Evolutionary conservation across 2,797 vertebrate genomes (phyloP).

Genomic region (Labroides dimidiatus): DNA sequence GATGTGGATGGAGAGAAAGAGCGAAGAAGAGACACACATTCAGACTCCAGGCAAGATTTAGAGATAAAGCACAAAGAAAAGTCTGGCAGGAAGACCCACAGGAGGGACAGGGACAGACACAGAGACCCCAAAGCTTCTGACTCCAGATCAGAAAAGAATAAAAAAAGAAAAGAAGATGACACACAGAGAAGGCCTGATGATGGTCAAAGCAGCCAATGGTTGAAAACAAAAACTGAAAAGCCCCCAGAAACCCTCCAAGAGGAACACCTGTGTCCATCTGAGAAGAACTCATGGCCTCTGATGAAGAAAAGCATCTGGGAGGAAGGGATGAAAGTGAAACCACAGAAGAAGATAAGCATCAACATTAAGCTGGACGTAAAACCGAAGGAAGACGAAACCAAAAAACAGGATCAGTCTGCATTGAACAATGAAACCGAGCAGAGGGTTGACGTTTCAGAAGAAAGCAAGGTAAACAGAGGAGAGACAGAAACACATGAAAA

Average conservation of each 20-base stretch:
- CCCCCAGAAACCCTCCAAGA: constrained; percentile 46
- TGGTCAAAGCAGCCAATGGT: constrained; percentile 75
- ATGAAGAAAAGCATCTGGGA: constrained; percentile 75
- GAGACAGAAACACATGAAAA: constrained; percentile 25
- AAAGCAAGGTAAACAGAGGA: constrained; percentile 74
- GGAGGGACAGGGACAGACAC: constrained; percentile 70
- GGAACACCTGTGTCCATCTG: constrained; percentile 74
- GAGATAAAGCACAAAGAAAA: constrained; percentile 83
- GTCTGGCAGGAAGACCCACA: constrained; percentile 79
- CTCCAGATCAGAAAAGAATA: constrained; percentile 86
- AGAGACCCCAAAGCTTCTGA: constrained; percentile 78
- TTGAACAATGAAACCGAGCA: constrained; percentile 85
- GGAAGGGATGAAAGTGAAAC: constrained; percentile 83
- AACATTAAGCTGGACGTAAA: constrained; percentile 93
- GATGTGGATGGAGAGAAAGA: constrained; percentile 78
- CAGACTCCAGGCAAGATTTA: constrained; percentile 79
- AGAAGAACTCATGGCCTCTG: constrained; percentile 75
- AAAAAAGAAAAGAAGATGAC: constrained; percentile 87
- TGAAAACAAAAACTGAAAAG: constrained; percentile 78
- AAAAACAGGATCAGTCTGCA: constrained; percentile 69
- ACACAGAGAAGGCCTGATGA: constrained; percentile 81
- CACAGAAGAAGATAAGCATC: constrained; percentile 94
- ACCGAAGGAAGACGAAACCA: constrained; percentile 81
- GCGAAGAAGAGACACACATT: constrained; percentile 81
- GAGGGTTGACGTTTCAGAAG: constrained; percentile 58